Base-by-base conservation (phyloP, 2,113 vertebrate genomes). In the Xenopus laevis region DNA sequence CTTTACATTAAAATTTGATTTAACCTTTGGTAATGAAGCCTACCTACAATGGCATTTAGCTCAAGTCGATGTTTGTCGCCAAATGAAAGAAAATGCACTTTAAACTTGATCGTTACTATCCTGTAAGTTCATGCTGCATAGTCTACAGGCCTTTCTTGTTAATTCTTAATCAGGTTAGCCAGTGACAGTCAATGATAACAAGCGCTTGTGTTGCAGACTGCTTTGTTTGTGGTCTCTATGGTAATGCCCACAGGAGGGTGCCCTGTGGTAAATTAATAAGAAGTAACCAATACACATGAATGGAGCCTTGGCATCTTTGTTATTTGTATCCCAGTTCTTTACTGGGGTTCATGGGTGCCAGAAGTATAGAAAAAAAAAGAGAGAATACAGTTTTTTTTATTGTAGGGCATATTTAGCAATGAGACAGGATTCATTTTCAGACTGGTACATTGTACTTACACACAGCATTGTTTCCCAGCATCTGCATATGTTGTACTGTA, bases 131-230 rank as follows among this genome's bases (percentile, higher is more conserved):
- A 62, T 13, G 18, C 58, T 30, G 64, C 55, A 44, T 45, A 65
- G 23, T 23, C 60, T 59, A 72, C 62, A 33, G 70, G 71, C 78
- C 75, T 65, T 71, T 47, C 81, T 83, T 71, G 78, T 92, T 87
- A 92, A 93, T 88, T 76, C 88, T 92, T 93, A 88, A 93, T 91
- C 88, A 81, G 73, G 83, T 76, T 73, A 73, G 79, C 81, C 81
- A 88, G 80, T 82, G 86, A 83, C 81, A 73, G 84, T 84, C 81
- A 76, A 84, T 82, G 84, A 87, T 87, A 87, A 83, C 84, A 55
- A 69, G 71, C 76, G 77, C 79, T 72, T 81, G 82, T 87, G 89
- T 89, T 85, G 86, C 81, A 82, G 79, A 1, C 18, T 18, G 72
- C 81, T 62, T 74, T 87, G 86, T 91, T 89, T 89, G 86, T 83